Conservation (phyloP, 1,140 invertebrate species). For the Drosophila subobscura region DNA sequence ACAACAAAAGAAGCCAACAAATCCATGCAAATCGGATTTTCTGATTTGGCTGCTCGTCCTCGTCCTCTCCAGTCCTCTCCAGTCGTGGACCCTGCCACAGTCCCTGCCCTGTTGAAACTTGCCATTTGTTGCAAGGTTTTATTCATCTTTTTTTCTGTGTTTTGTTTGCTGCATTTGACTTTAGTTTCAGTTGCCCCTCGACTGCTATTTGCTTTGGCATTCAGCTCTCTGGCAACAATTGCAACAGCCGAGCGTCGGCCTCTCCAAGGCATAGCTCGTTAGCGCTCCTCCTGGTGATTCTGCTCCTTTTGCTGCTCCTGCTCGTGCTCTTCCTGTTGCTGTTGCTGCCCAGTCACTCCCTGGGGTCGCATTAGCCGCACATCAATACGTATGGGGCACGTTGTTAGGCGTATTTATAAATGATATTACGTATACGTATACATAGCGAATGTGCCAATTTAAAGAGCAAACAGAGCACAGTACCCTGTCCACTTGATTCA, state of each 20-base stretch:
- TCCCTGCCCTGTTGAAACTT: slow-evolving; percentile 29
- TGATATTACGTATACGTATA: slow-evolving; percentile 69
- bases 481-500: slow-evolving; percentile 10
- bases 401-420: slow-evolving; percentile 81
- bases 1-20: slow-evolving; percentile 81
- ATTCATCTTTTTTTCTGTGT: slow-evolving; percentile 46
- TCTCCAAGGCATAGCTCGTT: slow-evolving; percentile 78
- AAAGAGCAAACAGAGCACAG: slow-evolving; percentile 58
- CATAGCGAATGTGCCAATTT: slow-evolving; percentile 61
- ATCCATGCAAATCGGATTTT: slow-evolving; percentile 83
- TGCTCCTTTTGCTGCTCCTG: slow-evolving; percentile 1
- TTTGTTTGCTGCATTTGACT: slow-evolving; percentile 62
- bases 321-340: slow-evolving; percentile 13
- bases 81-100: background rate
- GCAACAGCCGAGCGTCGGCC: slow-evolving; percentile 48
- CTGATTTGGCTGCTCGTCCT: slow-evolving; percentile 65
- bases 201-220: slow-evolving; percentile 80
- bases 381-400: slow-evolving; percentile 61
- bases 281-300: slow-evolving; percentile 55
- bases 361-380: slow-evolving; percentile 77
- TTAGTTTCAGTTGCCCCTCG: slow-evolving; percentile 73
- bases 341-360: slow-evolving; percentile 63
- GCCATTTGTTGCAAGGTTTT: slow-evolving; percentile 40
- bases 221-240: slow-evolving; percentile 80
- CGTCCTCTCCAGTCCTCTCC: background rate